Conservation (phyloP, 1,140 invertebrate species). For the Nilaparvata lugens region DNA sequence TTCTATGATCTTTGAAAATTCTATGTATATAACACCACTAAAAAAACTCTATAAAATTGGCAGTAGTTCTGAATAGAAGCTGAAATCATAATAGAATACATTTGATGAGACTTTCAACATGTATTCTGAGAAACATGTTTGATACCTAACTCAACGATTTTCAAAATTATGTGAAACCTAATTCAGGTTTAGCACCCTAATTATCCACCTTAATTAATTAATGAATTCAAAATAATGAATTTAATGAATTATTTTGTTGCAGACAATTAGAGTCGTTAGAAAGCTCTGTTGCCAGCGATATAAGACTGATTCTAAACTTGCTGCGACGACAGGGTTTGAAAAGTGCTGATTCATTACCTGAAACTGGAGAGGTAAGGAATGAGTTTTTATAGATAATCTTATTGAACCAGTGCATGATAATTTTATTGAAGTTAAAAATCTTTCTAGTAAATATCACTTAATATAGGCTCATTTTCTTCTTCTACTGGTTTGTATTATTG, state of each 20-base stretch:
- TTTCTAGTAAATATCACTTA: too few relatives aligned
- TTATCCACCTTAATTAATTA: conserved; percentile 54
- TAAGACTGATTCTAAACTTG: conserved; percentile 53
- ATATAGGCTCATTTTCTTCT: too few relatives aligned
- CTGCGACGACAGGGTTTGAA: conserved; percentile 40
- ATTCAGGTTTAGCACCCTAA: conserved; percentile 40
- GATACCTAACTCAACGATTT: conserved; percentile 15
- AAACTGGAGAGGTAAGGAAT: conserved; percentile 28
- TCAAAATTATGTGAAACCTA: conserved; percentile 32
- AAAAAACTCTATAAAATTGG: too few relatives aligned
- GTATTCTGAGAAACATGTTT: conserved; percentile 9
- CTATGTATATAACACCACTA: too few relatives aligned
- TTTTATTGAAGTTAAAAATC: too few relatives aligned
- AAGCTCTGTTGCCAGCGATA: conserved; percentile 51
- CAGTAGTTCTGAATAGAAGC: too few relatives aligned
- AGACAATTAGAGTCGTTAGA: conserved; percentile 43
- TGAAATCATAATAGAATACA: too few relatives aligned
- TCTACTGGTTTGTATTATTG: too few relatives aligned
- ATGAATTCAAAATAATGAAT: conserved; percentile 33
- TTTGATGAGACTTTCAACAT: too few relatives aligned
- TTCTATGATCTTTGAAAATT: too few relatives aligned
- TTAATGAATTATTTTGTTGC: conserved; percentile 17
- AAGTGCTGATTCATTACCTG: conserved; percentile 22
- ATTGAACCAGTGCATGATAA: too few relatives aligned
- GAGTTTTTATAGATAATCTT: too few relatives aligned